These are phyloP conservation scores for Loriculus beryllinus DNA, from an alignment of 2,797 vertebrate species.

Conservation along the genomic window DNA sequence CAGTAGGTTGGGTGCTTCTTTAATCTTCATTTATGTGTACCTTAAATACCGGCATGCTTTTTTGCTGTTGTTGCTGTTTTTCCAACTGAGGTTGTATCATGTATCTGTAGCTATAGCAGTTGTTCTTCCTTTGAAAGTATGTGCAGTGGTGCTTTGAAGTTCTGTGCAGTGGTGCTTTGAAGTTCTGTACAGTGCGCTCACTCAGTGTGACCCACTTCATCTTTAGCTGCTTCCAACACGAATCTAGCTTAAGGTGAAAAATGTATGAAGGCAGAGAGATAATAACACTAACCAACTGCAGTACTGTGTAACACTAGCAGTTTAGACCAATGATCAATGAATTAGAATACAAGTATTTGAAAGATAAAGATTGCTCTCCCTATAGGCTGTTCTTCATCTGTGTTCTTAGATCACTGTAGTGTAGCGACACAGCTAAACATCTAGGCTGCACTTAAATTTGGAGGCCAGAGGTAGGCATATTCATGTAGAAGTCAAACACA, in stretches of 20 bases:
- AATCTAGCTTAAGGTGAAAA: neutral
- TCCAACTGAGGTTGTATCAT: neutral
- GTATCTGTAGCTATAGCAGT: neutral
- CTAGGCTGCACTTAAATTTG: neutral
- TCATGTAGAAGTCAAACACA: neutral
- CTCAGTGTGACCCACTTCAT: neutral
- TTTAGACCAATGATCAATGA: neutral
- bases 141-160: neutral
- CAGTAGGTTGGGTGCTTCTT: neutral
- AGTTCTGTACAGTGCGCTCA: neutral
- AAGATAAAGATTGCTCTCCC: neutral
- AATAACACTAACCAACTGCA: neutral
- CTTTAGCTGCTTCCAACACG: neutral
- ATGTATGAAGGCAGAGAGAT: neutral
- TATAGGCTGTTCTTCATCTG: neutral
- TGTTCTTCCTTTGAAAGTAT: neutral
- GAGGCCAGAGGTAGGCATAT: neutral
- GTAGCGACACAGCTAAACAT: neutral
- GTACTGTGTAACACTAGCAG: neutral
- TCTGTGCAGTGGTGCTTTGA: neutral
- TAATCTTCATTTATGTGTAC: neutral
- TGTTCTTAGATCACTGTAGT: neutral
- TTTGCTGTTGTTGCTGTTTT: neutral
- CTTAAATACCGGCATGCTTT: neutral
- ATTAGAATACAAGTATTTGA: neutral